These are phyloP conservation scores for Lanius ludovicianus DNA, from an alignment of 2,113 vertebrate genomes.

Conservation along the genomic window DNA sequence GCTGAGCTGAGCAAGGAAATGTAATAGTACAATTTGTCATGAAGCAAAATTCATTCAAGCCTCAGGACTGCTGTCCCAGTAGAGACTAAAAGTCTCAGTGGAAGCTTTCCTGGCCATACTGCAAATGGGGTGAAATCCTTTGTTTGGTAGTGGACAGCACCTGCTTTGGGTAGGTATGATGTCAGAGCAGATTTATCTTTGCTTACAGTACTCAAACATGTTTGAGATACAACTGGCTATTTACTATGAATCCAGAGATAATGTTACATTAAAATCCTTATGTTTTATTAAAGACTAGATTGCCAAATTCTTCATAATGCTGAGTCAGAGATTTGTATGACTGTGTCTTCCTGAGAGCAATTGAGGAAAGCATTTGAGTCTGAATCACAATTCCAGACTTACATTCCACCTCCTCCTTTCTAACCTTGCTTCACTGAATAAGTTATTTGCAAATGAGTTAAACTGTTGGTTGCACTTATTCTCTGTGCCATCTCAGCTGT, in stretches of 20 bases:
- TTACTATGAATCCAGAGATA: not conserved
- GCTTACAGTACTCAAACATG: not conserved
- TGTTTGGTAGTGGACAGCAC: not conserved
- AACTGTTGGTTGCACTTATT: not conserved
- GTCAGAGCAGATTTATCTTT: not conserved
- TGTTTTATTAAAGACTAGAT: not conserved
- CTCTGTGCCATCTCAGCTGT: not conserved
- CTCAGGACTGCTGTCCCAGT: not conserved
- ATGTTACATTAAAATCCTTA: not conserved
- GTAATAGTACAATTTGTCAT: not conserved
- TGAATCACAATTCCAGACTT: conserved; percentile 27
- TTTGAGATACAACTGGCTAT: not conserved
- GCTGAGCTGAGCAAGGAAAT: not conserved
- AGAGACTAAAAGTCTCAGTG: not conserved
- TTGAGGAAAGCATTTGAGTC: not conserved
- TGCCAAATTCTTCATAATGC: not conserved
- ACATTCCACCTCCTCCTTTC: conserved; percentile 24
- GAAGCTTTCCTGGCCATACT: not conserved
- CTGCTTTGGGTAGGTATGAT: not conserved
- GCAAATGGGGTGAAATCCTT: not conserved
- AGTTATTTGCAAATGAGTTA: conserved; percentile 12
- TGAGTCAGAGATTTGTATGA: not conserved
- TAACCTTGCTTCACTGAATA: conserved; percentile 14
- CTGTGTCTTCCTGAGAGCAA: not conserved
- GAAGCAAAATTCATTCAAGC: not conserved